Conservation (phyloP, 2,888 invertebrate species). For the Thumatha senex region DNA sequence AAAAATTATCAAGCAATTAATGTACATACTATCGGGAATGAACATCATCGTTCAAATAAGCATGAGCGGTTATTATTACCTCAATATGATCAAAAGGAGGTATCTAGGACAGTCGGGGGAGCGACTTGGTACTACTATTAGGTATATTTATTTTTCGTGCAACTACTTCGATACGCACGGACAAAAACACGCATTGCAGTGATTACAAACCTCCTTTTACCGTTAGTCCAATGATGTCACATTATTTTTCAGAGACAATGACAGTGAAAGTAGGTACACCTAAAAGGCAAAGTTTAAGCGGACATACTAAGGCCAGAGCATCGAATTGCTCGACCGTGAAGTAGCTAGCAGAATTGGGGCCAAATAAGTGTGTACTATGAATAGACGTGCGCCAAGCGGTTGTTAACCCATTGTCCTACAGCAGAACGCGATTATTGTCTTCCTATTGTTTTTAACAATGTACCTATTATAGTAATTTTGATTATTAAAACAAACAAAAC, state of each 20-base stretch:
- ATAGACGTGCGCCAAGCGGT: conserved; percentile 31
- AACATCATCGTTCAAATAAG: conserved; percentile 16
- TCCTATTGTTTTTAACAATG: conserved; percentile 24
- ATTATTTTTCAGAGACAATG: conserved; percentile 5
- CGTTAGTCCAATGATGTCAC: background rate
- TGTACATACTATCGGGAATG: background rate
- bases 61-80: conserved; percentile 21
- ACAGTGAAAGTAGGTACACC: conserved; percentile 31
- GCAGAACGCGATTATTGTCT: conserved; percentile 29
- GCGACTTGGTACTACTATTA: conserved; percentile 7
- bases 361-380: conserved; percentile 35
- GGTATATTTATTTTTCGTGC: conserved; percentile 5
- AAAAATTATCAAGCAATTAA: conserved; percentile 11
- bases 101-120: conserved; percentile 23
- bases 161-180: conserved; percentile 6
- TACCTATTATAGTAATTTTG: conserved; percentile 5
- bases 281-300: conserved; percentile 11
- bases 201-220: conserved; percentile 1
- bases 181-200: background rate
- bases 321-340: conserved; percentile 24
- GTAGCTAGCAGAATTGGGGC: conserved; percentile 29
- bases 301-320: conserved; percentile 25
- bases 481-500: conserved; percentile 5
- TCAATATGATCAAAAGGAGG: conserved; percentile 11
- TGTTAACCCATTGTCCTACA: conserved; percentile 33